Evolutionary conservation across 2,797 vertebrate species (phyloP), one percentile per base, ranked within the genome.

Genomic region (Thamnophis elegans): DNA sequence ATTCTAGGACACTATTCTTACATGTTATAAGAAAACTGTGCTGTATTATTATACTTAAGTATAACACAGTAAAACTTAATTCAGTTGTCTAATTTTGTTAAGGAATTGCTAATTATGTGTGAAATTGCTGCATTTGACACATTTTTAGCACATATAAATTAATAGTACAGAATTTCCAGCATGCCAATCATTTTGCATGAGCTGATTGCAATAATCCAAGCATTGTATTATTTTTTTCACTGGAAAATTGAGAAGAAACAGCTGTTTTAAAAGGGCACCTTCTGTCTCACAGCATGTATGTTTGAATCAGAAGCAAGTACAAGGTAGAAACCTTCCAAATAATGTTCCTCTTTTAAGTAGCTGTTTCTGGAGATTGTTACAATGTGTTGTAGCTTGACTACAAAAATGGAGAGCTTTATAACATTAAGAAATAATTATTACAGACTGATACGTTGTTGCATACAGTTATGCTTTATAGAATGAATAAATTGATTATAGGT

Each of bases 321-420:
- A 95, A 95, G 91, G 89, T 88, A 90, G 92, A 91, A 94, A 95
- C 92, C 93, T 56, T 85, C 92, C 78, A 92, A 92, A 93, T 93
- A 94, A 96, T 93, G 94, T 0, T 94, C 96, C 95, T 95, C 36
- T 95, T 94, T 94, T 95, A 95, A 95, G 92, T 94, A 93, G 92
- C 94, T 93, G 92, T 65, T 92, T 91, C 91, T 95, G 91, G 85
- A 62, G 87, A 91, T 92, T 94, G 95, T 96, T 96, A 94, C 93
- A 93, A 91, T 90, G 93, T 6, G 0, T 55, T 89, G 91, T 94
- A 94, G 86, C 56, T 93, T 58, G 90, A 89, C 92, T 94, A 65
- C 91, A 88, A 91, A 59, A 0, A 60, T 94, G 95, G 93, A 94
- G 93, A 95, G 85, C 90, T 89, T 18, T 54, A 42, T 7, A 3